phyloP scores from a whole-genome alignment of 2,113 vertebrate species.

The Corythoichthys intestinalis region DNA sequence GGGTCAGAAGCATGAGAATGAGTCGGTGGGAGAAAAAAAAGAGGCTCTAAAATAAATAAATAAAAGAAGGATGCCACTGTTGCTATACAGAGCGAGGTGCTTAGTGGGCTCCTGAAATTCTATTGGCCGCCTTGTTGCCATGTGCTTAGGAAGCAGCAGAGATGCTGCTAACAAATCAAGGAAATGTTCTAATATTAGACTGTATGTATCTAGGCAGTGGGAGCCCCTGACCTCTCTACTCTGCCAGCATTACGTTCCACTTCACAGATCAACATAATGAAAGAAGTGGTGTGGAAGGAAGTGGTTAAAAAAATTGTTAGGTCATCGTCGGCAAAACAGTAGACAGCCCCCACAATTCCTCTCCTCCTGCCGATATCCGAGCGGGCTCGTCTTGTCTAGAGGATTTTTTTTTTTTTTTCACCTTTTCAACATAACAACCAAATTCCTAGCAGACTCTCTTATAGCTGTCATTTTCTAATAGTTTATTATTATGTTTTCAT shows the following conservation, averaged over 20 bases:
- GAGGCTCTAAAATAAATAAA: slow-evolving; percentile 66
- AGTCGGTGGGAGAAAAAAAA: slow-evolving; percentile 48
- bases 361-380: slow-evolving; percentile 19
- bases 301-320: slow-evolving; percentile 56
- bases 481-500: background rate
- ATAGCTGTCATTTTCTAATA: background rate
- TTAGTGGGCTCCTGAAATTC: slow-evolving; percentile 64
- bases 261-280: slow-evolving; percentile 67
- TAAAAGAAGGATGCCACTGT: slow-evolving; percentile 68
- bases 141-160: slow-evolving; percentile 66
- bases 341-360: slow-evolving; percentile 17
- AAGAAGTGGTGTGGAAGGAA: slow-evolving; percentile 64
- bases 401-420: background rate
- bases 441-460: background rate
- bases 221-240: slow-evolving; percentile 69
- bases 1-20: slow-evolving; percentile 56
- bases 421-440: background rate
- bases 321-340: slow-evolving; percentile 44
- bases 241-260: slow-evolving; percentile 56
- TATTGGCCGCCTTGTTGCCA: slow-evolving; percentile 69
- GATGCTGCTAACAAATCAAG: slow-evolving; percentile 72
- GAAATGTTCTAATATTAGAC: slow-evolving; percentile 74
- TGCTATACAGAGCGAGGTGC: slow-evolving; percentile 67
- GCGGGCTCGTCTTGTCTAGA: background rate
- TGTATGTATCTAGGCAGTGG: slow-evolving; percentile 72